Conservation (phyloP, 2,888 invertebrate genomes). For the Chirona hameri region DNA sequence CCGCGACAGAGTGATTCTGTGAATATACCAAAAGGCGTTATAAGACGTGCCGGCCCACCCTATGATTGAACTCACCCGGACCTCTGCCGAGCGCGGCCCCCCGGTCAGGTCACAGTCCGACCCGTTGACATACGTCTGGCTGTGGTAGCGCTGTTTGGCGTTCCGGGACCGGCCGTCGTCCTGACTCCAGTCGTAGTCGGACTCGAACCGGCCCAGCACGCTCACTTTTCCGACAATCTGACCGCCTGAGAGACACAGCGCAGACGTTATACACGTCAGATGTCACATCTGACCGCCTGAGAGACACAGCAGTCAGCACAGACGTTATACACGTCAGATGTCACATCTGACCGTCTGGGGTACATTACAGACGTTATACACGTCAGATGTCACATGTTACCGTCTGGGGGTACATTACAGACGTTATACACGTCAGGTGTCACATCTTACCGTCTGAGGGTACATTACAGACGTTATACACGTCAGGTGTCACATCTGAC, state of each 20-base stretch:
- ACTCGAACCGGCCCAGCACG: slow-evolving; percentile 47
- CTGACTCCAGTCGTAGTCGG: slow-evolving; percentile 48
- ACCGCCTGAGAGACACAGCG: slow-evolving; percentile 43
- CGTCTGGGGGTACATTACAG: no score
- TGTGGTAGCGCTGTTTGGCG: slow-evolving; percentile 43
- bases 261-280: no score
- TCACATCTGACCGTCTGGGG: slow-evolving; percentile 45
- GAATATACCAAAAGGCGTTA: no score
- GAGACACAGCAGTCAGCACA: slow-evolving; percentile 33
- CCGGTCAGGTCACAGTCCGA: slow-evolving; percentile 50
- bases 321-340: neutral
- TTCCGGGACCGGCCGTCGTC: slow-evolving; percentile 38
- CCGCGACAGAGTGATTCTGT: no score
- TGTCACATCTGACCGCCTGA: slow-evolving; percentile 45
- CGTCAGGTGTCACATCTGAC: slow-evolving; percentile 40
- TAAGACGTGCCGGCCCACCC: no score
- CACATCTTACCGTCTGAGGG: slow-evolving; percentile 46
- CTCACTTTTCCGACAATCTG: slow-evolving; percentile 44
- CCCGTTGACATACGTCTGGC: slow-evolving; percentile 50
- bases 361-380: neutral
- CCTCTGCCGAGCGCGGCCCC: slow-evolving; percentile 47
- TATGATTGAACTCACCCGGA: slow-evolving; percentile 46
- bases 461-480: neutral
- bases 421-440: no score
- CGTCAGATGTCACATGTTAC: slow-evolving; percentile 33